Evolutionary conservation across 2,797 vertebrate genomes (phyloP).

Genomic region (Anguilla marmorata): DNA sequence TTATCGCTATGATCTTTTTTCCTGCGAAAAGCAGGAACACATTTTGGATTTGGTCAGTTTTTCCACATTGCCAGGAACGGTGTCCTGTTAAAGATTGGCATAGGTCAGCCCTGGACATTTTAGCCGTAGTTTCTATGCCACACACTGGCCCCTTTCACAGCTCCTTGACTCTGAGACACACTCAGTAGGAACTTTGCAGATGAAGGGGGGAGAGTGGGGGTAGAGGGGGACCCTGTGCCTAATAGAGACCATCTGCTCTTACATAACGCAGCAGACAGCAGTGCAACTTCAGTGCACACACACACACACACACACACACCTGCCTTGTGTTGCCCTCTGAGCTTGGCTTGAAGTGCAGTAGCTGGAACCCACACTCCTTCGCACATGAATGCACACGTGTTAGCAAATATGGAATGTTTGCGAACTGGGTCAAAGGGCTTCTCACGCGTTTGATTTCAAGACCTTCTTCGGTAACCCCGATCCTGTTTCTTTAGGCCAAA

Average conservation of each 20-base stretch:
- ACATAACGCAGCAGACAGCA: conserved; percentile 10
- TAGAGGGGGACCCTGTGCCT: not conserved
- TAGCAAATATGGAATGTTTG: conserved; percentile 1
- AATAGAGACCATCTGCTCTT: conserved; percentile 26
- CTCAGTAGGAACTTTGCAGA: not conserved
- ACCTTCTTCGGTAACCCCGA: conserved; percentile 14
- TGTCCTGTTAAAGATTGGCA: not conserved
- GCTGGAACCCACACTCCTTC: not conserved
- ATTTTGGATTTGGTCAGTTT: not conserved
- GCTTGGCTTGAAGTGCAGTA: conserved; percentile 2
- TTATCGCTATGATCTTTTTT: not conserved
- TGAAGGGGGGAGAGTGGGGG: not conserved
- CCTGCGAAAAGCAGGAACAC: not conserved
- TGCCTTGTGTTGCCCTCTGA: not conserved
- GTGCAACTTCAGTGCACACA: not conserved
- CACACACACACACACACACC: not conserved
- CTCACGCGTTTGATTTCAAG: not conserved
- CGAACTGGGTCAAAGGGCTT: conserved; percentile 1
- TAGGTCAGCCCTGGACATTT: not conserved
- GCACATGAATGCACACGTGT: not conserved
- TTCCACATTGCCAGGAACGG: not conserved
- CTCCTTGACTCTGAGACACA: not conserved
- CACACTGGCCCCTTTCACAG: conserved; percentile 17
- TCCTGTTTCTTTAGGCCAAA: not conserved
- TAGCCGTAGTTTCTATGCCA: not conserved